Base-by-base conservation (phyloP, 2,888 invertebrate species). In the Drosophila percnosoma region DNA sequence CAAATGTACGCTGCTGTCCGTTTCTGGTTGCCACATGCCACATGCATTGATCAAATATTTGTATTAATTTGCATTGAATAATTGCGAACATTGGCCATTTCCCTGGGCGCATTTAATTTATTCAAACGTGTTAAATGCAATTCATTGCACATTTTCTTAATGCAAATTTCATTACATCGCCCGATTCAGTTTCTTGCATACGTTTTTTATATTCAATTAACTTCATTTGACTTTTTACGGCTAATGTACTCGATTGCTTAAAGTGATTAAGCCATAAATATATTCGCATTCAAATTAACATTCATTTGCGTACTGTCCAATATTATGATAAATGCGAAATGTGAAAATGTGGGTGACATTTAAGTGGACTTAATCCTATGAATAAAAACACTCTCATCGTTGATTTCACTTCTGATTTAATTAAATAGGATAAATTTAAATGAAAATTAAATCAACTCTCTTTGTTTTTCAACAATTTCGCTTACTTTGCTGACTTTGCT, bases 41-140 rank as follows among this genome's bases (percentile, higher is more conserved):
- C 38, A 24, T 21, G 21, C 55, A 42, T 24, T 36, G 34, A 73
- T 72, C 21, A 67, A 73, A 61, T 65, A 65, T 65, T 61, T 71
- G 60, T 71, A 55, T 31, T 11, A 13, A 58, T 58, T 57, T 63
- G 34, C 63, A 66, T 66, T 52, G 11, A 42, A 38, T 61, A 58
- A 65, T 51, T 40, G 27, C 13, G 21, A 31, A 8, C 24, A n/a
- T 38, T 27, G 24, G 18, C n/a, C 33, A 31, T 18, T 31, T 58
- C 31, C 33, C n/a, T 11, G 18, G 1, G 11, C 31, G 18, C 29
- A 40, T 21, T 48, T 61, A 34, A 61, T 51, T 51, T 51, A 65
- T 65, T 40, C 38, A 49, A 18, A 49, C 29, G 21, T 24, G 15
- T 45, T 15, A 31, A 38, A 31, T 21, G 5, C 8, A 57, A 21